Base-by-base conservation (phyloP, 2,888 invertebrate genomes). In the Alcis repandata region DNA sequence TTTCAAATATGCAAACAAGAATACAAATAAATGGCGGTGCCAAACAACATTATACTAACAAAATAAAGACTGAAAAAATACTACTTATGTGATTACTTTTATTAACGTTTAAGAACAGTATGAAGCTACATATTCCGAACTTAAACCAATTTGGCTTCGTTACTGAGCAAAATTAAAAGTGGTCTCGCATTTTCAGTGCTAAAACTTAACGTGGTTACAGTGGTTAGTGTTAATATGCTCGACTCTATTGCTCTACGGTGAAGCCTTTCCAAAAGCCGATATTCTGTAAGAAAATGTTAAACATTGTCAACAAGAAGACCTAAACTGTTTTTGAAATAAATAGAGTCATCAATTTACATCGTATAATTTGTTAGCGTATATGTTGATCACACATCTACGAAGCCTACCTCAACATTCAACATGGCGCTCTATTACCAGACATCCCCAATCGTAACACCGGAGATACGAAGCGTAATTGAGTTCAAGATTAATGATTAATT, bases 401-500 rank as follows among this genome's bases (percentile, higher is more conserved):
- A 56, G 19, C 56, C 62, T 62, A 62, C 56, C 54, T 56, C 61
- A 54, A 56, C 41, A 61, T 54, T 10, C 27, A 22, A 33, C 13
- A 43, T 27, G 32, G 33, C 51, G 51, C 13, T 19, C 53, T 27
- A 27, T 22, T 36, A 53, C 53, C 27, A 40, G 13, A 41, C 32
- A n/a, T 46, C 27, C 51, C 38, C 51, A 38, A 54, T 56, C 52
- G 46, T 58, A 66, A 41, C 19, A 45, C 53, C 54, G 56, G 59
- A 57, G 52, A 60, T 65, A 46, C 52, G 49, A 59, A 17, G 63
- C 54, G 68, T 64, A 64, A 68, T 57, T 67, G 53, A 46, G 65
- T 58, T 63, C 54, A 15, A 67, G 69, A 71, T 70, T 67, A 68
- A 63, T 43, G 53, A 69, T 75, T 41, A 52, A 69, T 53, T 63